A percentile compares a stretch with the other conserved stretches of the same genome.
These are phyloP conservation scores for Condylostylus longicornis DNA, from an alignment of 1,140 invertebrate genomes.

Conservation along the genomic window DNA sequence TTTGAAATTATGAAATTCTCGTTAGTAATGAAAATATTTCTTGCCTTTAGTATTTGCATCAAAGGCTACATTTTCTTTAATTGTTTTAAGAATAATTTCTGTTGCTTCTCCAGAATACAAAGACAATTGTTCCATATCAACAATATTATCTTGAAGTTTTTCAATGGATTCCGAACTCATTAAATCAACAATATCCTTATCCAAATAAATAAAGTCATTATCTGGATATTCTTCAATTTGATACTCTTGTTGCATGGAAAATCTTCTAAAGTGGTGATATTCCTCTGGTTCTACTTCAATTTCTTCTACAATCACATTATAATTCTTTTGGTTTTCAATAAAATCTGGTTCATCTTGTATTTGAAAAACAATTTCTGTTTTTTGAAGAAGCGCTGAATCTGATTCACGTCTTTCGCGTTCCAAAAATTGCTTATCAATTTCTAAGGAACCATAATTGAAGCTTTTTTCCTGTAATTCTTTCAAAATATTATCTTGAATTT, in stretches of 20 bases:
- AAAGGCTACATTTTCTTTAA: too few relatives aligned
- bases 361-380: constrained; percentile 8
- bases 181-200: neutral
- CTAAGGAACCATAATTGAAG: constrained; percentile 10
- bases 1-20: too few relatives aligned
- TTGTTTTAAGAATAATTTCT: too few relatives aligned
- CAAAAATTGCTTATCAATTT: constrained; percentile 24
- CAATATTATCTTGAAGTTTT: too few relatives aligned
- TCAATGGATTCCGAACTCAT: too few relatives aligned
- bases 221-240: constrained; percentile 26
- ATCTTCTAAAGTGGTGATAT: constrained; percentile 27
- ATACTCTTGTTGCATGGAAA: constrained; percentile 24
- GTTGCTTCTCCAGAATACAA: too few relatives aligned
- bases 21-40: too few relatives aligned
- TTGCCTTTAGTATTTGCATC: too few relatives aligned
- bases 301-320: constrained; percentile 10
- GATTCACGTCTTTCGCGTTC: constrained; percentile 24
- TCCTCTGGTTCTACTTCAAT: constrained; percentile 21
- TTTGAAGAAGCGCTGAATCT: constrained; percentile 20
- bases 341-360: constrained; percentile 8
- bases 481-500: constrained; percentile 19
- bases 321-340: constrained; percentile 2
- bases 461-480: constrained; percentile 12
- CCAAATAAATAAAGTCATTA: constrained; percentile 20
- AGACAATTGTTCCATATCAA: too few relatives aligned